phyloP scores from a whole-genome alignment of 2,888 invertebrate species.

The Augiades crinisus region DNA sequence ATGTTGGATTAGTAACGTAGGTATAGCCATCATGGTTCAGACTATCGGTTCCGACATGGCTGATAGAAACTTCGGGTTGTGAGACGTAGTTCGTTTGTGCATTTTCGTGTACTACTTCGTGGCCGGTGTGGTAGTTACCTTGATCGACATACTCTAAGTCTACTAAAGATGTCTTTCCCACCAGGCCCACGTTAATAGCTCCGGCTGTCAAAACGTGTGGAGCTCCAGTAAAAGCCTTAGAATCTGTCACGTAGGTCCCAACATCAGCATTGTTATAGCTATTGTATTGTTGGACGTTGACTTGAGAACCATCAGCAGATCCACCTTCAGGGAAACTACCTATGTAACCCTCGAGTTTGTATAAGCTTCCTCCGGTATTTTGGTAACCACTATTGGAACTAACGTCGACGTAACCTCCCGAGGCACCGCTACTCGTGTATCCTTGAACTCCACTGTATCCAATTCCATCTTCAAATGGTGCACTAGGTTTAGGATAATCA shows the following conservation, averaged over 20 bases:
- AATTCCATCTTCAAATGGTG: slow-evolving; percentile 36
- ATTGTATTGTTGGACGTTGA: slow-evolving; percentile 37
- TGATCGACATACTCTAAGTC: slow-evolving; percentile 58
- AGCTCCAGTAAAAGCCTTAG: slow-evolving; percentile 56
- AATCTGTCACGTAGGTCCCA: slow-evolving; percentile 56
- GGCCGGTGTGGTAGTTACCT: slow-evolving; percentile 41
- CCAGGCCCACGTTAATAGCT: slow-evolving; percentile 71
- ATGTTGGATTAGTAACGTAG: slow-evolving; percentile 65
- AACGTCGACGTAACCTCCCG: slow-evolving; percentile 7
- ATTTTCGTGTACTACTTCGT: slow-evolving; percentile 29
- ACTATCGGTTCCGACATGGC: slow-evolving; percentile 59
- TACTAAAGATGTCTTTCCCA: slow-evolving; percentile 71
- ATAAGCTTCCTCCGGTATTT: slow-evolving; percentile 45
- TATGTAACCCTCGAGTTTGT: slow-evolving; percentile 54
- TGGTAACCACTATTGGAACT: not conserved
- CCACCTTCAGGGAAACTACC: slow-evolving; percentile 42
- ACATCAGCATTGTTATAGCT: slow-evolving; percentile 54
- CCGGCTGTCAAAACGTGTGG: slow-evolving; percentile 71
- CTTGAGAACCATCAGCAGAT: slow-evolving; percentile 20
- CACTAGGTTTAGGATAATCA: slow-evolving; percentile 37
- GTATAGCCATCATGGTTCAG: slow-evolving; percentile 61
- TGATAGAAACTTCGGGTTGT: slow-evolving; percentile 64
- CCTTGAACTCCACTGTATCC: slow-evolving; percentile 3
- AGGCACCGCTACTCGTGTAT: slow-evolving; percentile 12
- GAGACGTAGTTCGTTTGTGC: slow-evolving; percentile 47